phyloP scores from a whole-genome alignment of 2,888 invertebrate genomes.

The Allophyes oxyacanthae region DNA sequence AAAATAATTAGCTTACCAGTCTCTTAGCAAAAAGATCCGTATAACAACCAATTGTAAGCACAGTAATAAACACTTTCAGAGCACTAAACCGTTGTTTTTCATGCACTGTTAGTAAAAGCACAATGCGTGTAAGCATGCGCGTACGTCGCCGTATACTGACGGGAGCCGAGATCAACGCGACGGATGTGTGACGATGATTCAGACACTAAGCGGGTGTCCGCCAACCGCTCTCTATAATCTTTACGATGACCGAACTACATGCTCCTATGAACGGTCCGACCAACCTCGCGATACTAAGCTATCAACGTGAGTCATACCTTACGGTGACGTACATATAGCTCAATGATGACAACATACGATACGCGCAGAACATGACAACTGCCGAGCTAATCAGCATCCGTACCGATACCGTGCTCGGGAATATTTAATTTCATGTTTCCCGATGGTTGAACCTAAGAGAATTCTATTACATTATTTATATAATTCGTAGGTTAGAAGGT shows the following conservation, averaged over 20 bases:
- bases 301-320: slow-evolving; percentile 72
- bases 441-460: slow-evolving; percentile 16
- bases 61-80: slow-evolving; percentile 68
- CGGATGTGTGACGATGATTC: slow-evolving; percentile 80
- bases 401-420: slow-evolving; percentile 27
- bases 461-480: too few species aligned
- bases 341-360: slow-evolving; percentile 53
- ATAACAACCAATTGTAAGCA: slow-evolving; percentile 55
- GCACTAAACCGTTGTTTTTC: slow-evolving; percentile 75
- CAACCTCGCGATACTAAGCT: slow-evolving; percentile 33
- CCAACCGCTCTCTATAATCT: slow-evolving; percentile 74
- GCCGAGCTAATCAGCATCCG: slow-evolving; percentile 38
- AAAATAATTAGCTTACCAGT: slow-evolving; percentile 43
- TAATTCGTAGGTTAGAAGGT: too few species aligned
- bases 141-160: slow-evolving; percentile 74
- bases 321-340: slow-evolving; percentile 64
- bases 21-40: slow-evolving; percentile 58
- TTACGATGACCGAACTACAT: slow-evolving; percentile 62
- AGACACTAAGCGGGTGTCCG: slow-evolving; percentile 70
- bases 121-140: slow-evolving; percentile 80
- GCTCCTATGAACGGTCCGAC: slow-evolving; percentile 57
- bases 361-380: slow-evolving; percentile 39
- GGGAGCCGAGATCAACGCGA: slow-evolving; percentile 63
- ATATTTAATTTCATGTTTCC: slow-evolving; percentile 44
- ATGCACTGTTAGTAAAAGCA: slow-evolving; percentile 78